phyloP scores from a whole-genome alignment of 2,113 vertebrate species.

The Zootoca vivipara region DNA sequence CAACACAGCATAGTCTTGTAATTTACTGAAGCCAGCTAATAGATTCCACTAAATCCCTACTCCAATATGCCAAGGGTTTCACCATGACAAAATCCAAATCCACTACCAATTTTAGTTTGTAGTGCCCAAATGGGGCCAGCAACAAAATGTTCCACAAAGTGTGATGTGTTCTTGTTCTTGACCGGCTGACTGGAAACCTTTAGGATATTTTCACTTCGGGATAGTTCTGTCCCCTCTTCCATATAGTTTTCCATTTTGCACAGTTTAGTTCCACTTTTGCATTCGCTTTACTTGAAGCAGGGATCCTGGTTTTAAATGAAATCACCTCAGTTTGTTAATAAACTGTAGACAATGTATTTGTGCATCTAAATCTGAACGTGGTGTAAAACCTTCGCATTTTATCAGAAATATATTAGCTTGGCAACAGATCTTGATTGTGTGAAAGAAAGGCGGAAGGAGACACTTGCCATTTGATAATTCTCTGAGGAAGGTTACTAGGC shows the following conservation, averaged over 20 bases:
- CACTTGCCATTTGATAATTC: constrained; percentile 24
- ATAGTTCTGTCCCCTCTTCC: too few relatives aligned
- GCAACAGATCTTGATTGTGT: constrained; percentile 29
- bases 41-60: neutral
- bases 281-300: too few relatives aligned
- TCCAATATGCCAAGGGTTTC: neutral
- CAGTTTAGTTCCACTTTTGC: too few relatives aligned
- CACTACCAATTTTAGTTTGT: neutral
- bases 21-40: neutral
- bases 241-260: too few relatives aligned
- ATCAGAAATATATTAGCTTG: constrained; percentile 18
- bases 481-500: constrained; percentile 41
- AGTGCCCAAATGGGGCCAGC: neutral
- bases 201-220: too few relatives aligned
- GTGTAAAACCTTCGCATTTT: neutral
- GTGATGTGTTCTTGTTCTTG: too few relatives aligned
- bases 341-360: fast-evolving
- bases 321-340: too few relatives aligned
- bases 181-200: too few relatives aligned
- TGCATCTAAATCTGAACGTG: constrained; percentile 2
- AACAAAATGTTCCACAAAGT: neutral
- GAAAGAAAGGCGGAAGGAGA: neutral
- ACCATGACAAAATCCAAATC: neutral
- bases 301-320: too few relatives aligned
- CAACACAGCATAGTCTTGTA: neutral